phyloP scores from a whole-genome alignment of 2,797 vertebrate species.

The Chloroceryle amazona region DNA sequence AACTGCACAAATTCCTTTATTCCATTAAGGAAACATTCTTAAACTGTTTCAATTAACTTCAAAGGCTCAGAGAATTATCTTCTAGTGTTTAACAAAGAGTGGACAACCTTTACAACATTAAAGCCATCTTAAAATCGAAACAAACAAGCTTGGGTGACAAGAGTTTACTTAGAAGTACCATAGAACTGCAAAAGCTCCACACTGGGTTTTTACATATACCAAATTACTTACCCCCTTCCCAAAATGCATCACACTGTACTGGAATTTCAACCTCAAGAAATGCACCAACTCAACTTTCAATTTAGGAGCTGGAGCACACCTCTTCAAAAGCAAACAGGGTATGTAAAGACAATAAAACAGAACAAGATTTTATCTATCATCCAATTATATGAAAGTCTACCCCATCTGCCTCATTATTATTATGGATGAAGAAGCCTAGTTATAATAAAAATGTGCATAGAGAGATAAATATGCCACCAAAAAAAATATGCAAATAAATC shows the following conservation, averaged over 20 bases:
- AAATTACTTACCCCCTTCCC: slow-evolving; percentile 5
- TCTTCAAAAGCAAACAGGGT: not conserved
- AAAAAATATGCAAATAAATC: not conserved
- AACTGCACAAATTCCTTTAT: not conserved
- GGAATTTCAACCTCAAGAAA: not conserved
- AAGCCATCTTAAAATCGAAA: not conserved
- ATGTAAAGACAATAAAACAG: not conserved
- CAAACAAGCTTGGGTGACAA: not conserved
- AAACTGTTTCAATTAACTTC: slow-evolving; percentile 34
- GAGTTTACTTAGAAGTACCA: not conserved
- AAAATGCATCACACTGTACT: not conserved
- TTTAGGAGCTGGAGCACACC: not conserved
- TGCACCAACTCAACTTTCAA: not conserved
- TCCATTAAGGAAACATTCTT: slow-evolving; percentile 8
- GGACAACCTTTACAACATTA: not conserved
- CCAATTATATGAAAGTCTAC: not conserved
- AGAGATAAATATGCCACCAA: not conserved
- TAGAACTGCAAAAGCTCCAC: not conserved
- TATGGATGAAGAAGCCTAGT: not conserved
- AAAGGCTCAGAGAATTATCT: not conserved
- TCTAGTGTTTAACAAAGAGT: not conserved
- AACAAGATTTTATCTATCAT: not conserved
- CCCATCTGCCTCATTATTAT: not conserved
- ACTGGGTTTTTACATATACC: not conserved
- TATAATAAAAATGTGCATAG: not conserved